Evolutionary conservation across 2,113 vertebrate species (phyloP), one percentile per base, ranked within the genome.

Genomic region (Notechis scutatus): DNA sequence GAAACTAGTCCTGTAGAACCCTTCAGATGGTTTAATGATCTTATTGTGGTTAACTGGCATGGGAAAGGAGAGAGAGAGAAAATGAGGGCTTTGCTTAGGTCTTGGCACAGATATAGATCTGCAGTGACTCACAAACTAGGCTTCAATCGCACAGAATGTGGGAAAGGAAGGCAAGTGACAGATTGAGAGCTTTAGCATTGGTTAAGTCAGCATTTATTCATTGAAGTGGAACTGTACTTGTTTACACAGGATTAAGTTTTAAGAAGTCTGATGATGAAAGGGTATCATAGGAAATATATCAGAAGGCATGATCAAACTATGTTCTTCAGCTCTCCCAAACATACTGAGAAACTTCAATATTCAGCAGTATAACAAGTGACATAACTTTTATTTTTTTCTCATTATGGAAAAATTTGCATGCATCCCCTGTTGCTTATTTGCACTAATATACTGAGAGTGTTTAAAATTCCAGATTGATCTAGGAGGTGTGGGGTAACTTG

Each of bases 51-150:
- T 57, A 59, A 92, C 0, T 94, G 88, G 91, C 95, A 93, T 96
- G 96, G 94, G 96, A 96, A 96, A 88, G 3, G 92, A 95, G 88
- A 0, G 92, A 85, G 91, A 90, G 81, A 1, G 23, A 3, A 0
- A 64, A 34, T 6, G 12, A 81, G 14, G 1, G 89, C 87, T 56
- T 87, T 55, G 91, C 94, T 91, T 86, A 88, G 5, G 0, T 1
- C 5, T 0, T 3, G 1, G 92, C 1, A 90, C 6, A 89, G 92
- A 85, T 91, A 85, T 20, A 14, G 50, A 9, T 9, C 64, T 26
- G 2, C 21, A 89, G 81, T 95, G 96, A 95, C 93, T 94, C 95
- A 96, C 89, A 91, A 42, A 93, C 96, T 93, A 61, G 59, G 39
- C 93, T 96, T 96, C 1, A 88, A 90, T 47, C 26, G 14, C n/a